These are phyloP conservation scores for Girardinichthys multiradiatus DNA, from an alignment of 2,113 vertebrate species.

Conservation along the genomic window DNA sequence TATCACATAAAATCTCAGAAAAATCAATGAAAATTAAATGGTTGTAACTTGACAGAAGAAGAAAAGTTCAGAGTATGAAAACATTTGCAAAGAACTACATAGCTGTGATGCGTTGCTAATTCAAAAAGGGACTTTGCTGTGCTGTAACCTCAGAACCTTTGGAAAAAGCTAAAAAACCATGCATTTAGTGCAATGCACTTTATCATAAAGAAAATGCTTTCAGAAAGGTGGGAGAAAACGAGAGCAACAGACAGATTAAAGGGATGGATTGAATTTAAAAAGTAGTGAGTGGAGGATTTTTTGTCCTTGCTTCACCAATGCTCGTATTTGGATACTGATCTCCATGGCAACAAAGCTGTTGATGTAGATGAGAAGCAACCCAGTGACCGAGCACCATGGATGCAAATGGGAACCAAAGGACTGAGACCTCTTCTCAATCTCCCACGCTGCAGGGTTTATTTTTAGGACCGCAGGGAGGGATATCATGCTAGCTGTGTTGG, in stretches of 20 bases:
- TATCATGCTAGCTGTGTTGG: conserved; percentile 19
- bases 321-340: conserved; percentile 37
- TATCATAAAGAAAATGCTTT: neutral
- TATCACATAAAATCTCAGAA: too few relatives aligned
- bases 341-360: conserved; percentile 63
- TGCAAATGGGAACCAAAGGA: conserved; percentile 52
- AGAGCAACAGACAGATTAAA: conserved; percentile 28
- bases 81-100: too few relatives aligned
- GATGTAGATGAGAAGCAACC: conserved; percentile 43
- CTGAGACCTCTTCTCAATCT: conserved; percentile 24
- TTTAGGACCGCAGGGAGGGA: conserved; percentile 30
- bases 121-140: neutral
- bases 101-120: too few relatives aligned
- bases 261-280: conserved; percentile 27
- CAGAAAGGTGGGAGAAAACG: neutral
- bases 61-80: neutral
- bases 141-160: neutral
- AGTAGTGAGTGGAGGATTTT: conserved; percentile 2
- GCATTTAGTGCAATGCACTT: neutral
- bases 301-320: conserved; percentile 7
- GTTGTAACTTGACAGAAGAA: neutral
- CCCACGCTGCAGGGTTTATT: conserved; percentile 34
- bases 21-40: neutral
- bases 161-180: neutral
- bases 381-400: conserved; percentile 28